phyloP scores from a whole-genome alignment of 2,888 invertebrate genomes.

The Mycalesis mineus region DNA sequence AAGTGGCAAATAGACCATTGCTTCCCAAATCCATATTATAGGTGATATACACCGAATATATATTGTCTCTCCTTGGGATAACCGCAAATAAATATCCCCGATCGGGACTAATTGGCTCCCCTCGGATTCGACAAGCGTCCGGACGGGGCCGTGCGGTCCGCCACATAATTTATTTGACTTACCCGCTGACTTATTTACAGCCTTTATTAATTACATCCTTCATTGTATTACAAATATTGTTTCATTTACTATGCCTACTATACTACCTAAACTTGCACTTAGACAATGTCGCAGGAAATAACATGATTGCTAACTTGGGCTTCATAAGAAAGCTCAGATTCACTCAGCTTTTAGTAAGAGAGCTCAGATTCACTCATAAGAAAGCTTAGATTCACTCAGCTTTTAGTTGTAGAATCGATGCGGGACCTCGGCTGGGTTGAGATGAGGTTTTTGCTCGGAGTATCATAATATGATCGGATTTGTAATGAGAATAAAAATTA shows the following conservation, averaged over 20 bases:
- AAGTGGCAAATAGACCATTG: too few species aligned
- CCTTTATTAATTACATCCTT: conserved; percentile 25
- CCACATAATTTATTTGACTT: conserved; percentile 72
- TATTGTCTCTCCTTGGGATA: conserved; percentile 57
- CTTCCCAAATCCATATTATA: background rate
- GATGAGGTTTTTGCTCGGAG: too few species aligned
- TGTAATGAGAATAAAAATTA: too few species aligned
- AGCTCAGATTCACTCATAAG: too few species aligned
- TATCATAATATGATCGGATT: too few species aligned
- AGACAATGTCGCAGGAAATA: too few species aligned
- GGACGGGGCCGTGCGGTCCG: conserved; percentile 54
- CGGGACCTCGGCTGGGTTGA: too few species aligned
- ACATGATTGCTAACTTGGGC: too few species aligned
- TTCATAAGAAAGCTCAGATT: too few species aligned
- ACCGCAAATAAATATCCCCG: conserved; percentile 74
- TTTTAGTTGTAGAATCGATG: too few species aligned
- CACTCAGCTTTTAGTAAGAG: too few species aligned
- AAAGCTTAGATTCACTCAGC: too few species aligned
- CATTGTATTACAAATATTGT: background rate
- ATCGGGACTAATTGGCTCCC: conserved; percentile 73
- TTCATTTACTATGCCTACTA: background rate
- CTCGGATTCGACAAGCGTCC: conserved; percentile 69
- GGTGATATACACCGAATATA: background rate
- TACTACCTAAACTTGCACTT: background rate
- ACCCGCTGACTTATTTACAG: conserved; percentile 34